Evolutionary conservation across 2,113 vertebrate genomes (phyloP).

Genomic region (Haemorhous mexicanus): DNA sequence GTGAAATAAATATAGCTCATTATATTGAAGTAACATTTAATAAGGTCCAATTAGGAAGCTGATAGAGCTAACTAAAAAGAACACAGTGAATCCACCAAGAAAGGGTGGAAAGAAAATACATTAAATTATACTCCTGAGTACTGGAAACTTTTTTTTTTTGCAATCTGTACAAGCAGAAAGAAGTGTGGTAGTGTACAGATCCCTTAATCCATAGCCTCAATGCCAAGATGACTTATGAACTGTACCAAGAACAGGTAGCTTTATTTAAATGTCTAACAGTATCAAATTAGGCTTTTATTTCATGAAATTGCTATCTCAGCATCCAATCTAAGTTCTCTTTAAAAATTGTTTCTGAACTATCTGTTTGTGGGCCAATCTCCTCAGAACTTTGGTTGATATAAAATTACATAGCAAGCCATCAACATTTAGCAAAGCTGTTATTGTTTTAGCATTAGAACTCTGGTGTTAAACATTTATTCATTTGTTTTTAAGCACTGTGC

Average conservation of each 20-base stretch:
- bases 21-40: slow-evolving; percentile 10
- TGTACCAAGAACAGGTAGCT: not conserved
- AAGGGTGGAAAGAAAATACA: not conserved
- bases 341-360: not conserved
- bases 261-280: not conserved
- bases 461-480: not conserved
- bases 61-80: slow-evolving; percentile 17
- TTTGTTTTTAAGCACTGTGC: not conserved
- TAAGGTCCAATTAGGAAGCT: not conserved
- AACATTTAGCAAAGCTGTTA: not conserved
- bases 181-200: not conserved
- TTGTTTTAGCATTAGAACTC: not conserved
- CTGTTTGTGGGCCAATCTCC: not conserved
- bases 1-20: slow-evolving; percentile 25
- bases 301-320: not conserved
- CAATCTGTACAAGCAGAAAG: not conserved
- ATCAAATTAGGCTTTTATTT: not conserved
- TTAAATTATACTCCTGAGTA: not conserved
- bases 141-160: not conserved
- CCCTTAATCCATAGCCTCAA: not conserved
- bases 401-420: not conserved
- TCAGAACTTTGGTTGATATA: not conserved
- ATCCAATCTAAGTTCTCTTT: not conserved
- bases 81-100: not conserved
- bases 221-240: not conserved